Percentiles rank a stretch among this genome's conserved stretches.
phyloP scores from a whole-genome alignment of 1,140 invertebrate genomes.

The Caenorhabditis remanei region DNA sequence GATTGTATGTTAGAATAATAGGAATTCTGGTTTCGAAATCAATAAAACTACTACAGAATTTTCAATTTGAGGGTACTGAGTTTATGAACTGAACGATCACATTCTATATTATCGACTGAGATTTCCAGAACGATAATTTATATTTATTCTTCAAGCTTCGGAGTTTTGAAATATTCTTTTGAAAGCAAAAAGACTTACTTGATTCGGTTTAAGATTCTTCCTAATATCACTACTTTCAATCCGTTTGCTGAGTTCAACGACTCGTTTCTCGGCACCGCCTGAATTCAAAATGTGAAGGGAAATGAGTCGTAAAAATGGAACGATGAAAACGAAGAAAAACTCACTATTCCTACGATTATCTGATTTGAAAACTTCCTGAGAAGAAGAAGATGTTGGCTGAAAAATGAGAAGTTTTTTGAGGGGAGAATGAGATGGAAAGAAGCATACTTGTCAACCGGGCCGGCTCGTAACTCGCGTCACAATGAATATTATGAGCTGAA shows the following conservation, averaged over 20 bases:
- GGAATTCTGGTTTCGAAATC: too few relatives aligned
- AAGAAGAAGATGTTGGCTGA: constrained; percentile 32
- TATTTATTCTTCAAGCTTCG: background rate
- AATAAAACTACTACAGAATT: too few relatives aligned
- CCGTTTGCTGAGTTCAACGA: constrained; percentile 34
- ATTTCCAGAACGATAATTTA: too few relatives aligned
- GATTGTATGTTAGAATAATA: too few relatives aligned
- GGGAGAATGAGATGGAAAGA: background rate
- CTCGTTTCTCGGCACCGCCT: constrained; percentile 36
- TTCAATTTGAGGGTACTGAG: too few relatives aligned
- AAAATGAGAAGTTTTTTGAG: constrained; percentile 2
- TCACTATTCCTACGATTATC: constrained; percentile 53
- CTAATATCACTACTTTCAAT: constrained; percentile 16
- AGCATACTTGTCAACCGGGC: too few relatives aligned
- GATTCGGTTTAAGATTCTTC: constrained; percentile 22
- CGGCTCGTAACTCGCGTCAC: too few relatives aligned
- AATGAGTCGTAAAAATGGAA: constrained; percentile 33
- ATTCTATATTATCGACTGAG: too few relatives aligned
- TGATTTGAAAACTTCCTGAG: constrained; percentile 49
- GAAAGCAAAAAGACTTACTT: background rate
- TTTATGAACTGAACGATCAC: too few relatives aligned
- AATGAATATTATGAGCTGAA: too few relatives aligned
- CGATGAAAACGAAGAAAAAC: background rate
- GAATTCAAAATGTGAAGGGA: constrained; percentile 18
- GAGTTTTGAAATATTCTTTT: background rate